Base-by-base conservation (phyloP, 1,140 invertebrate genomes). In the Vanessa atalanta region DNA sequence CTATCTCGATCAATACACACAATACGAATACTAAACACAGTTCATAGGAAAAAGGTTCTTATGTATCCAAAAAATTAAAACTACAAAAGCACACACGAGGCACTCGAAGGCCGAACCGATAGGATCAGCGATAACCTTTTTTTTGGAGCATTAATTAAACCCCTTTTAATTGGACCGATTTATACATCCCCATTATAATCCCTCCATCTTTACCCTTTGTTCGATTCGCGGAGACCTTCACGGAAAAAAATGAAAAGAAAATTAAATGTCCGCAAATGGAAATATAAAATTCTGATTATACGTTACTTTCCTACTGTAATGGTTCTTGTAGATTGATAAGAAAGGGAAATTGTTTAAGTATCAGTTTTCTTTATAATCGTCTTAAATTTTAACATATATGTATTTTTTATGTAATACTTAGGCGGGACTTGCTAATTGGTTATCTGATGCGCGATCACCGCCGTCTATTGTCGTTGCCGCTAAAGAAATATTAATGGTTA, bases 101-200 rank as follows among this genome's bases (percentile, higher is more conserved):
- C 53, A 63, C 43, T 14, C 65, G 53, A 71, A 71, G 74, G 74
- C 53, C 48, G 53, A 23, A 51, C 15, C 67, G 75, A 73, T 77
- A 77, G 60, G 60, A 73, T 77, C 76, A 50, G 47, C 65, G 61
- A 77, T 77, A 72, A 72, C 70, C 53, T 71, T 77, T 72, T 72
- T 65, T 77, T 77, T 69, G 50, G 61, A 55, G 70, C 61, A 73
- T 78, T 80, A 80, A 76, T 78, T 74, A 74, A 74, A 72, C 70
- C 68, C 65, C 65, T 72, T 76, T 74, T 76, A 79, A 76, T 75
- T 76, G 70, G 74, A 77, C 55, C 70, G 66, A 75, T 77, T 73
- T 75, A 78, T 75, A 76, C 47, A 80, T 65, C 53, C 47, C 70
- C 26, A 61, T 74, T 74, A 69, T 64, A 79, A 70, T 72, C 53